phyloP scores from a whole-genome alignment of 1,140 invertebrate genomes.

The Trichomalopsis sarcophagae region DNA sequence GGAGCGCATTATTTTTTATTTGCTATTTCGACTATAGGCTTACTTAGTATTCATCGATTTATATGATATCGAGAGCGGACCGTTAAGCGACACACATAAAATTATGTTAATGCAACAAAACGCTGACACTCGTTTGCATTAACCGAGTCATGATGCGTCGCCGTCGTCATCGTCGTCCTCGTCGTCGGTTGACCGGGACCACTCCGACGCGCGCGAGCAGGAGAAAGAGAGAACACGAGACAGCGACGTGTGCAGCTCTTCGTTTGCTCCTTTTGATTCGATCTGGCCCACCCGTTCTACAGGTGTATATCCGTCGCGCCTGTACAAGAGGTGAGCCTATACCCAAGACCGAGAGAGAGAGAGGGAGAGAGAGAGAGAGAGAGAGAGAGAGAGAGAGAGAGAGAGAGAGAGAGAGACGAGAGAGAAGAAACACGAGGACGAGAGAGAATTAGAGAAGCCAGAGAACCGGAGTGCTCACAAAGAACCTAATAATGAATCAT shows the following conservation, averaged over 20 bases:
- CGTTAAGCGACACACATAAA: slow-evolving; percentile 2
- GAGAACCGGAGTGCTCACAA: slow-evolving; percentile 66
- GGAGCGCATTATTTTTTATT: background rate
- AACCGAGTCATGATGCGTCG: slow-evolving; percentile 8
- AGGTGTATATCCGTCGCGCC: slow-evolving; percentile 62
- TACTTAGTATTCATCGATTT: background rate
- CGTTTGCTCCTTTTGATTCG: slow-evolving; percentile 59
- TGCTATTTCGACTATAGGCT: background rate
- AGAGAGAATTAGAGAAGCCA: slow-evolving; percentile 56
- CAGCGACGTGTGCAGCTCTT: slow-evolving; percentile 23
- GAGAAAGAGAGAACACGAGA: slow-evolving; percentile 25
- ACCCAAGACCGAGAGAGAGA: background rate
- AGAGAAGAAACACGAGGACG: slow-evolving; percentile 20
- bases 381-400: slow-evolving; percentile 44
- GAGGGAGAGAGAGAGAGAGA: slow-evolving; percentile 46
- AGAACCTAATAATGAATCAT: slow-evolving; percentile 69
- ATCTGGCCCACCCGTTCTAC: slow-evolving; percentile 57
- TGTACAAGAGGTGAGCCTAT: slow-evolving; percentile 27
- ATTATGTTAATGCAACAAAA: background rate
- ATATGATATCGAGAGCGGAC: background rate
- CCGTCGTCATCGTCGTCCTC: background rate
- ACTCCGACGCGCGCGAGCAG: slow-evolving; percentile 36
- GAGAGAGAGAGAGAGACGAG: too few relatives aligned
- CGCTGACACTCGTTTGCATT: slow-evolving; percentile 9
- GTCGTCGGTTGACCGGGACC: slow-evolving; percentile 7